phyloP scores from a whole-genome alignment of 2,888 invertebrate species.

The Lacanobia oleracea region DNA sequence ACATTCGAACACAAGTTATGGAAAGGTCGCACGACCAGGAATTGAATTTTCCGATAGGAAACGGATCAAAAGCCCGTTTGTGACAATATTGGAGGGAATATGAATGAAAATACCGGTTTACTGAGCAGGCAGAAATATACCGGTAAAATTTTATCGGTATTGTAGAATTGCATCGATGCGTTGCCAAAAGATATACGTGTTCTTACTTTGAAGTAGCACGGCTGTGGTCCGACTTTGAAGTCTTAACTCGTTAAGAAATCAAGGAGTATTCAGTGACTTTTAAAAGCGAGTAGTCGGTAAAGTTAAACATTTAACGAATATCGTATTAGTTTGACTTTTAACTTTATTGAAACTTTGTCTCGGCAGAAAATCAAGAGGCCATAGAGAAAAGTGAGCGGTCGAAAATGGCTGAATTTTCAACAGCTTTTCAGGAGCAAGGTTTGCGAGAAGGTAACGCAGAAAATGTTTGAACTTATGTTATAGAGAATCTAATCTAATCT shows the following conservation, averaged over 20 bases:
- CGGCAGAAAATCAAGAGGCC: not conserved
- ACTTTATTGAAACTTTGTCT: not conserved
- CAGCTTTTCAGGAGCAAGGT: too few relatives aligned
- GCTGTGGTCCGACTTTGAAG: conserved; percentile 2
- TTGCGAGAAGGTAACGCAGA: too few relatives aligned
- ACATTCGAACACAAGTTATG: conserved; percentile 57
- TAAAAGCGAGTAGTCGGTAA: not conserved
- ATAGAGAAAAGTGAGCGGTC: not conserved
- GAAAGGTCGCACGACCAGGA: conserved; percentile 41
- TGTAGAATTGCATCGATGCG: conserved; percentile 36
- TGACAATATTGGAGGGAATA: conserved; percentile 41
- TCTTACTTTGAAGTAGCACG: conserved; percentile 33
- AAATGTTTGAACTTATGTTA: not conserved
- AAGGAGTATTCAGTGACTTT: conserved; percentile 13
- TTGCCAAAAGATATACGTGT: conserved; percentile 53
- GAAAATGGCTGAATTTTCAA: not conserved
- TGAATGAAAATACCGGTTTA: conserved; percentile 44
- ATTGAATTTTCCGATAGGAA: conserved; percentile 53
- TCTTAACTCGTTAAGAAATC: conserved; percentile 34
- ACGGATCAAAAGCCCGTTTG: conserved; percentile 44
- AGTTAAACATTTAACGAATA: not conserved
- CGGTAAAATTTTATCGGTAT: conserved; percentile 30
- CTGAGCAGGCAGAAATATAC: conserved; percentile 33
- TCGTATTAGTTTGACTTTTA: not conserved
- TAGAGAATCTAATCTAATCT: too few relatives aligned